These are phyloP conservation scores for Danio choprae DNA, from an alignment of 2,797 vertebrate species.

Conservation along the genomic window DNA sequence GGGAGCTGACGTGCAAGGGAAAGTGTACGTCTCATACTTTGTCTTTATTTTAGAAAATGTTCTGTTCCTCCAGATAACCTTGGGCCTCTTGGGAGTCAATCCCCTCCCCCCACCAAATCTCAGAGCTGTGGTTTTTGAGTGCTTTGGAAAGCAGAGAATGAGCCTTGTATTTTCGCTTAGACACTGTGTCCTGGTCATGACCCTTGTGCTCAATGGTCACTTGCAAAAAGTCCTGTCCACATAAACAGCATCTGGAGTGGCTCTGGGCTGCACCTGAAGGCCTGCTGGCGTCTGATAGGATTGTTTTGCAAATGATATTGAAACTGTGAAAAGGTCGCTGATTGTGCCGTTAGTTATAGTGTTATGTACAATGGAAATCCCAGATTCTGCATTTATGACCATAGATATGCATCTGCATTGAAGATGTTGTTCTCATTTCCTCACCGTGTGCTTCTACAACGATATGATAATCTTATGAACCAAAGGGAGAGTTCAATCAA, in stretches of 20 bases:
- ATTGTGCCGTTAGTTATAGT: constrained; percentile 15
- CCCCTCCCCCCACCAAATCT: constrained; percentile 27
- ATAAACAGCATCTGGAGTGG: constrained; percentile 44
- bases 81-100: constrained; percentile 24
- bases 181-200: constrained; percentile 47
- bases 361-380: background rate
- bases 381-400: background rate
- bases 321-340: constrained; percentile 17
- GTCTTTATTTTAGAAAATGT: constrained; percentile 10
- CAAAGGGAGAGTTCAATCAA: background rate
- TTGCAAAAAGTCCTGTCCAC: constrained; percentile 33
- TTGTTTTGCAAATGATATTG: constrained; percentile 58
- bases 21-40: constrained; percentile 13
- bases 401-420: background rate
- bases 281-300: constrained; percentile 42
- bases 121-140: constrained; percentile 5
- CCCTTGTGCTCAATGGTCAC: constrained; percentile 38
- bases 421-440: background rate
- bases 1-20: constrained; percentile 6
- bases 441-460: background rate
- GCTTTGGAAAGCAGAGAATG: constrained; percentile 21
- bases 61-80: constrained; percentile 38
- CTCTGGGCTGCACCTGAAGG: constrained; percentile 54
- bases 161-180: constrained; percentile 36
- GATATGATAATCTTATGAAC: background rate